Evolutionary conservation across 2,888 invertebrate species (phyloP).

Genomic region (Drosophila borborema): DNA sequence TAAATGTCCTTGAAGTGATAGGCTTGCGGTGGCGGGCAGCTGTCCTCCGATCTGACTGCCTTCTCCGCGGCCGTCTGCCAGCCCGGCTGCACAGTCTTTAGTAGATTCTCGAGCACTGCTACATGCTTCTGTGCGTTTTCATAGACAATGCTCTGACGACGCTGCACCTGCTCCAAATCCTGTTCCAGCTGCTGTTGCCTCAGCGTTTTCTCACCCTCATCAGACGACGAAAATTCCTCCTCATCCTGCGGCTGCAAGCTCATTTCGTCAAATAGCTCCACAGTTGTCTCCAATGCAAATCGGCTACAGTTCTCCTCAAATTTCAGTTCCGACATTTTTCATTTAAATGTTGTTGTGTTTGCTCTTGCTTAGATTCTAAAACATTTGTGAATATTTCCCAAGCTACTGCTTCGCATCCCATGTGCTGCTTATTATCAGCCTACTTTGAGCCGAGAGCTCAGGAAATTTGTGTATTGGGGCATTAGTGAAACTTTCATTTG

Average conservation of each 20-base stretch:
- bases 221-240: background rate
- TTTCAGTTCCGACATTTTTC: slow-evolving; percentile 45
- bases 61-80: slow-evolving; percentile 17
- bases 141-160: slow-evolving; percentile 21
- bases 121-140: slow-evolving; percentile 34
- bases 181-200: background rate
- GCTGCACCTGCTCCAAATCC: slow-evolving; percentile 25
- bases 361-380: background rate
- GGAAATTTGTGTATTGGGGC: background rate
- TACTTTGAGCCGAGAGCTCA: slow-evolving; percentile 37
- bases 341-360: background rate
- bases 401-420: background rate
- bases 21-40: slow-evolving; percentile 37
- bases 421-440: slow-evolving; percentile 48
- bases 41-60: background rate
- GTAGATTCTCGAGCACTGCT: slow-evolving; percentile 20
- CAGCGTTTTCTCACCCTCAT: background rate
- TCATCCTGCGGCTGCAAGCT: background rate
- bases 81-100: slow-evolving; percentile 1
- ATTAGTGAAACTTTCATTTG: slow-evolving; percentile 39
- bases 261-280: slow-evolving; percentile 13
- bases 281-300: background rate
- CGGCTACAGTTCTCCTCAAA: slow-evolving; percentile 21
- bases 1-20: slow-evolving; percentile 70
- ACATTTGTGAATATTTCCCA: background rate